A percentile compares a stretch with the other conserved stretches of the same genome.
Evolutionary conservation across 2,797 vertebrate genomes (phyloP).

Genomic region (Phrynocephalus vlangalii): DNA sequence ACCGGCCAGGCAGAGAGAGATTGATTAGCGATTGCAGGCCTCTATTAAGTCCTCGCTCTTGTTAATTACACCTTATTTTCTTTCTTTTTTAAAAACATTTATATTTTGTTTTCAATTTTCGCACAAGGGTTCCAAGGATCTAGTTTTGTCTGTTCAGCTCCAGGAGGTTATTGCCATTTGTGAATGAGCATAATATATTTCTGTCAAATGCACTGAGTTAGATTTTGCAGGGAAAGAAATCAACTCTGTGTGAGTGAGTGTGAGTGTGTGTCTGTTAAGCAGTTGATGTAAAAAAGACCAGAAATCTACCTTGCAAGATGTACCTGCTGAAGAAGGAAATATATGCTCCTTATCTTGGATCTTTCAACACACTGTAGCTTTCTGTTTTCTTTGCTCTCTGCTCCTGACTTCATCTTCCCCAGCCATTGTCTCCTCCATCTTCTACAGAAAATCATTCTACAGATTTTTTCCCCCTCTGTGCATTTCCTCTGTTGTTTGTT

Average conservation of each 20-base stretch:
- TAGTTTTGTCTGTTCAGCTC: slow-evolving; percentile 13
- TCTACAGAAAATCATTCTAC: not conserved
- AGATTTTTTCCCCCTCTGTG: slow-evolving; percentile 4
- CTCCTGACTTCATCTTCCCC: not conserved
- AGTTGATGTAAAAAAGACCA: not conserved
- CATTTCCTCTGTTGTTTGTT: not conserved
- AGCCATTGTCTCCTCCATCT: slow-evolving; percentile 10
- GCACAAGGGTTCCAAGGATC: slow-evolving; percentile 11
- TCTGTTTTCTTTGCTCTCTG: slow-evolving; percentile 36
- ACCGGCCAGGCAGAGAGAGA: slow-evolving; percentile 55
- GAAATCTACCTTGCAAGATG: not conserved
- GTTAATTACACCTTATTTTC: slow-evolving; percentile 67
- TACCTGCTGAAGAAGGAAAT: not conserved
- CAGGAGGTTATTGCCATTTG: accelerated
- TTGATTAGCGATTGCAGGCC: slow-evolving; percentile 61
- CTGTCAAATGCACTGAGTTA: slow-evolving; percentile 9
- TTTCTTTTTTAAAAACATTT: slow-evolving; percentile 39
- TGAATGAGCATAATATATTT: accelerated
- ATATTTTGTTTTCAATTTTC: slow-evolving; percentile 54
- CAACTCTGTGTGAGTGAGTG: not conserved
- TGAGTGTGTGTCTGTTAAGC: not conserved
- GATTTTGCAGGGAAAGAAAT: slow-evolving; percentile 57
- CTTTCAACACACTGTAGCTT: not conserved
- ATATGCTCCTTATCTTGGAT: not conserved
- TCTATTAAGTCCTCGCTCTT: slow-evolving; percentile 60